Percentiles rank a stretch among this genome's conserved stretches.
Evolutionary conservation across 1,140 invertebrate genomes (phyloP).

Genomic region (Drosophila nasuta): DNA sequence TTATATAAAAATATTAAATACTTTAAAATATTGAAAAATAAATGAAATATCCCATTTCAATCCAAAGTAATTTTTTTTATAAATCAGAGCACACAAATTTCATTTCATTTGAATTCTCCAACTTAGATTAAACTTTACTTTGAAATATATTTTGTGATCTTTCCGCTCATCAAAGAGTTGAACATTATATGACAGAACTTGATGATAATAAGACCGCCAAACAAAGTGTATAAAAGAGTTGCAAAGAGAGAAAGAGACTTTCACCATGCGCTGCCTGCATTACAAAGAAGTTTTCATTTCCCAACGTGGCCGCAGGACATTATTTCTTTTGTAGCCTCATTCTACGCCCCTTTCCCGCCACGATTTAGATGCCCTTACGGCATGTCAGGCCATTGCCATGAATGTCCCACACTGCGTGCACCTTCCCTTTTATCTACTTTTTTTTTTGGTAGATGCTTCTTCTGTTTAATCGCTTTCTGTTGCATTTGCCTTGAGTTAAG

Average conservation of each 20-base stretch:
- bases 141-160: too few relatives aligned
- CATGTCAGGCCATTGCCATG: constrained; percentile 63
- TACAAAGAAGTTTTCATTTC: constrained; percentile 82
- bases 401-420: constrained; percentile 45
- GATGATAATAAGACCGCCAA: background rate
- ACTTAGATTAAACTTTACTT: too few relatives aligned
- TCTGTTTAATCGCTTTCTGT: constrained; percentile 60
- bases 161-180: background rate
- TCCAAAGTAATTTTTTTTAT: too few relatives aligned
- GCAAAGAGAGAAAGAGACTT: constrained; percentile 24
- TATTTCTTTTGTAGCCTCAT: constrained; percentile 51
- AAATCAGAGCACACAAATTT: too few relatives aligned
- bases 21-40: too few relatives aligned
- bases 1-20: too few relatives aligned
- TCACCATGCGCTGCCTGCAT: constrained; percentile 51
- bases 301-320: constrained; percentile 71
- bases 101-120: too few relatives aligned
- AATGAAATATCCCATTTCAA: too few relatives aligned
- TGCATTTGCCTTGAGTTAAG: constrained; percentile 52
- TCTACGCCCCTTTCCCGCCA: background rate
- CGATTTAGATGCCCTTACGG: constrained; percentile 61
- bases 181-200: background rate
- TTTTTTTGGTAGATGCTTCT: constrained; percentile 1
- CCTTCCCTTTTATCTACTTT: background rate
- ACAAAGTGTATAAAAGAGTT: constrained; percentile 1